Evolutionary conservation across 2,888 invertebrate species (phyloP).

Genomic region (Athalia cordata): DNA sequence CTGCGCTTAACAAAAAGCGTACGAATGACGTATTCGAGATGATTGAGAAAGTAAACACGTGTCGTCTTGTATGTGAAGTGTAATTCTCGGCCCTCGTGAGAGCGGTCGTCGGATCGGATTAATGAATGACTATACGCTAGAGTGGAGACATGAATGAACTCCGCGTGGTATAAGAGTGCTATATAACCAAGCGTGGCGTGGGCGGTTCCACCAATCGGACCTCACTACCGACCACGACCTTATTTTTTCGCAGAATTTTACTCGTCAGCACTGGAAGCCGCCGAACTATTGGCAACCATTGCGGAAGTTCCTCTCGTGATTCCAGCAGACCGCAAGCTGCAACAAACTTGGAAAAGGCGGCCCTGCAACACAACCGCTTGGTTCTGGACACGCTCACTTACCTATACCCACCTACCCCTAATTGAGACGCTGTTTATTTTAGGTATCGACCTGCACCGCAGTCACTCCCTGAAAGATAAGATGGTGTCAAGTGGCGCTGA

Average conservation of each 20-base stretch:
- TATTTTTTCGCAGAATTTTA: slow-evolving; percentile 58
- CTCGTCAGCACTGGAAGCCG: slow-evolving; percentile 24
- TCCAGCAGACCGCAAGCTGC: background rate
- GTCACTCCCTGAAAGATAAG: no score
- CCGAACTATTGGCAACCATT: slow-evolving; percentile 14
- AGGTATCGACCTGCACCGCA: no score
- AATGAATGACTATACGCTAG: slow-evolving; percentile 68
- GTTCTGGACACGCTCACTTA: no score
- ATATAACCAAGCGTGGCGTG: slow-evolving; percentile 59
- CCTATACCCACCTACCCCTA: no score
- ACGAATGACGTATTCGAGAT: background rate
- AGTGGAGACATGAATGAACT: slow-evolving; percentile 71
- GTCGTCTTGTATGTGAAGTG: background rate
- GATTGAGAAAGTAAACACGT: background rate
- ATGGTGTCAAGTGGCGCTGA: no score
- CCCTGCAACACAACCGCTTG: background rate
- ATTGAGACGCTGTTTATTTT: no score
- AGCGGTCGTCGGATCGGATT: slow-evolving; percentile 59
- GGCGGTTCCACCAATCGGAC: slow-evolving; percentile 33
- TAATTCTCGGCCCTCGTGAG: background rate
- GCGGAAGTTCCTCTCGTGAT: slow-evolving; percentile 18
- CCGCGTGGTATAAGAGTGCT: slow-evolving; percentile 65
- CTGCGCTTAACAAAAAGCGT: background rate
- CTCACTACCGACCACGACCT: slow-evolving; percentile 25
- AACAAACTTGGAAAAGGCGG: background rate